Evolutionary conservation across 2,888 invertebrate species (phyloP), one percentile per base, ranked within the genome.

Genomic region (Oeneis ivallda): DNA sequence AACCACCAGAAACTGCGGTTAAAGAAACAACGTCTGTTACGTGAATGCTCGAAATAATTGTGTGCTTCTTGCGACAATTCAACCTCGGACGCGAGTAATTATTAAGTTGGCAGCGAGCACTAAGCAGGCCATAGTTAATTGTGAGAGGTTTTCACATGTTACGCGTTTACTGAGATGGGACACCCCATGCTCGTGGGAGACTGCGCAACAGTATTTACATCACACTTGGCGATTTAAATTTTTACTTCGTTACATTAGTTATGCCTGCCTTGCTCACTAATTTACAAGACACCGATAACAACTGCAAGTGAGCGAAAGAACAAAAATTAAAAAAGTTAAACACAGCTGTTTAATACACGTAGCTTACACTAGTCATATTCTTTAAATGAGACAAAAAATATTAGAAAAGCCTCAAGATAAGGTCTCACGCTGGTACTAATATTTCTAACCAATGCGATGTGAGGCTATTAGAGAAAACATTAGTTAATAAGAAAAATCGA

Each of bases 21-120:
- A 74, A 78, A 74, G 74, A 75, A 66, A 62, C 43, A 65, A 56
- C 32, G 47, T 52, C 37, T 72, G 79, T 89, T 89, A 87, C 85
- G 85, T 87, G 84, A 86, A 70, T 79, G 72, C 74, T 74, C 77
- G 72, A 82, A 83, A 86, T 79, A 85, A 87, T 84, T 84, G 83
- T 84, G 86, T 81, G 82, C 75, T 76, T 81, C 83, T 87, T 86
- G 83, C 86, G 81, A 86, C 83, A 87, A 79, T 77, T 78, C 83
- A 85, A 77, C 85, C 84, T 86, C 85, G 85, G 82, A 84, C 84
- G 80, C 82, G 73, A 79, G 78, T 83, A 85, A 85, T 83, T 81
- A 76, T 76, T 74, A 50, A 78, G 78, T 76, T 70, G 62, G 76
- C 39, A 60, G 10, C 78, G 75, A 79, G 74, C n/a, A n/a, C n/a